phyloP scores from a whole-genome alignment of 2,113 vertebrate species.

The Catagonus wagneri region DNA sequence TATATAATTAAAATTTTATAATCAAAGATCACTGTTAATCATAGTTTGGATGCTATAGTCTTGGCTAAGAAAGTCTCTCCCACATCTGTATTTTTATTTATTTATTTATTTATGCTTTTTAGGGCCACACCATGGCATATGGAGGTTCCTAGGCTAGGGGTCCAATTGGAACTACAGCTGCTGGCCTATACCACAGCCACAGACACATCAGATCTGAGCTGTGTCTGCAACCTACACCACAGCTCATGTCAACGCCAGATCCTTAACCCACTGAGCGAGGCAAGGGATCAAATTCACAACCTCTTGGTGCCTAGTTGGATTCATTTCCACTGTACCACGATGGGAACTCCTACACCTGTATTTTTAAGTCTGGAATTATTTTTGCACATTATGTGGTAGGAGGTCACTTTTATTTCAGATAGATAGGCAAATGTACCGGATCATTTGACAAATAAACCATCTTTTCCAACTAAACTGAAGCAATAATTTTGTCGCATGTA shows the following conservation, averaged over 20 bases:
- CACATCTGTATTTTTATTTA: not conserved
- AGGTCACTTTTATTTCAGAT: not conserved
- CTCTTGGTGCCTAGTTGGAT: too few relatives aligned
- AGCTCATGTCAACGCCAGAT: too few relatives aligned
- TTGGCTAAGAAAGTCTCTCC: not conserved
- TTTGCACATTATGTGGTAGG: not conserved
- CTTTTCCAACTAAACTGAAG: not conserved
- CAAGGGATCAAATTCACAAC: too few relatives aligned
- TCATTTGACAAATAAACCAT: not conserved
- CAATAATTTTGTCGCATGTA: not conserved
- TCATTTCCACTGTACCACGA: too few relatives aligned
- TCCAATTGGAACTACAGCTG: too few relatives aligned
- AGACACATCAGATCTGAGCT: too few relatives aligned
- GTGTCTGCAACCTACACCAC: too few relatives aligned
- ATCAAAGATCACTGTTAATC: not conserved
- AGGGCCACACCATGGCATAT: too few relatives aligned
- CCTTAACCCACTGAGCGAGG: too few relatives aligned
- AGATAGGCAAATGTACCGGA: not conserved
- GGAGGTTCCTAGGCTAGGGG: too few relatives aligned
- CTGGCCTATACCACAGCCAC: too few relatives aligned
- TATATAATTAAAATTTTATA: not conserved
- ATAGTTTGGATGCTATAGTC: not conserved
- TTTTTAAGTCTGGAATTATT: not conserved
- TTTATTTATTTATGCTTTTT: too few relatives aligned
- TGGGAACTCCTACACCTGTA: not conserved